Percentiles rank a stretch among this genome's conserved stretches.
phyloP scores from a whole-genome alignment of 1,140 invertebrate genomes.

The Temnothorax curvispinosus region DNA sequence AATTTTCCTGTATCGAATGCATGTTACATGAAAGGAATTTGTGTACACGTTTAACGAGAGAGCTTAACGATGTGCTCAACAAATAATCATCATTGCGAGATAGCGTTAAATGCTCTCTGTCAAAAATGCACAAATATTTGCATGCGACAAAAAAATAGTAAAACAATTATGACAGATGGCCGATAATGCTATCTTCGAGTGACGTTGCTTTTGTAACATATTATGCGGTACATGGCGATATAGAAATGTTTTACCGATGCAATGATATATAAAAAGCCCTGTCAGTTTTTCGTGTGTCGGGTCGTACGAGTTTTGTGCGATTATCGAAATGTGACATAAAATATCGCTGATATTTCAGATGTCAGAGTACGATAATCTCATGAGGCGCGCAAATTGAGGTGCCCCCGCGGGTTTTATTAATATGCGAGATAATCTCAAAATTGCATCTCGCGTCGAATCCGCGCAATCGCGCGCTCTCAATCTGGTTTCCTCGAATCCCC shows the following conservation, averaged over 20 bases:
- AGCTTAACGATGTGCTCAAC: not conserved
- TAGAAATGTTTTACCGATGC: no score
- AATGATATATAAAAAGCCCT: not conserved
- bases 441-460: conserved; percentile 2
- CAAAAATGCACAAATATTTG: conserved; percentile 20
- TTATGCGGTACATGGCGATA: not conserved
- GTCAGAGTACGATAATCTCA: conserved; percentile 4
- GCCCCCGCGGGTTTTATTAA: conserved; percentile 26
- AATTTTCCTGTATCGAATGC: not conserved
- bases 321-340: conserved; percentile 25
- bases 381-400: conserved; percentile 27
- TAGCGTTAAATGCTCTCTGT: not conserved
- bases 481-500: not conserved
- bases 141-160: not conserved
- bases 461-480: conserved; percentile 3
- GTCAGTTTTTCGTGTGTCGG: not conserved
- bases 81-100: not conserved
- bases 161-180: not conserved
- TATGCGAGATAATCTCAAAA: conserved; percentile 25
- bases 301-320: not conserved
- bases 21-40: not conserved
- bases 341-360: not conserved
- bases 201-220: conserved; percentile 23
- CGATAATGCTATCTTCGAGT: not conserved
- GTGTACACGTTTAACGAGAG: not conserved